Conservation (phyloP, 2,113 vertebrate genomes). For the Alexandromys fortis region DNA sequence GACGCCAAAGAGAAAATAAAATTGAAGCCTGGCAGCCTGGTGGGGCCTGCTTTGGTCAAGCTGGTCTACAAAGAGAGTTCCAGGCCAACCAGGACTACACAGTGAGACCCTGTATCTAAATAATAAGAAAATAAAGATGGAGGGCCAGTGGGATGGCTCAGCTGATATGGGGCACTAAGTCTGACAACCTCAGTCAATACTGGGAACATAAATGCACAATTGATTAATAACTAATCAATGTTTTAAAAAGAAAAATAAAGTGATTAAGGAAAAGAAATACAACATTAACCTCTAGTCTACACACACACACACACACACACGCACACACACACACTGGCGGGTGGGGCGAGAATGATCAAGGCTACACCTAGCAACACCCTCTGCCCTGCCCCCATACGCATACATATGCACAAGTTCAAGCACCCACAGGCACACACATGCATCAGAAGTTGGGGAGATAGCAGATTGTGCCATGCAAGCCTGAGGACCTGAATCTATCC, state of each 20-base stretch:
- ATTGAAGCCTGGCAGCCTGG: neutral
- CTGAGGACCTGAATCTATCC: neutral
- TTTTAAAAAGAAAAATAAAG: neutral
- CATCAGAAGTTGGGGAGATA: neutral
- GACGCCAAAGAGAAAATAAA: neutral
- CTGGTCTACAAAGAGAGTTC: neutral
- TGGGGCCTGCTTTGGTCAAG: neutral
- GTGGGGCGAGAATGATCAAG: neutral
- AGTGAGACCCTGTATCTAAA: neutral
- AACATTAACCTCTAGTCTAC: neutral
- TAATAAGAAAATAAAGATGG: neutral
- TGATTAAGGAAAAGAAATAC: neutral
- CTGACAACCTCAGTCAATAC: neutral
- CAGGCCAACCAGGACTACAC: too few species aligned
- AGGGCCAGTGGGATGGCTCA: neutral
- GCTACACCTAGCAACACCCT: neutral
- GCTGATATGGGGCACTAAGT: neutral
- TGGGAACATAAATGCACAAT: neutral
- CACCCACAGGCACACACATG: too few species aligned
- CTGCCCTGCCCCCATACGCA: neutral
- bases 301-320: neutral
- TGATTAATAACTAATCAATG: neutral
- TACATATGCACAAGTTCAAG: neutral
- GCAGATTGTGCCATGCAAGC: neutral
- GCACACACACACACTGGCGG: neutral